These are phyloP conservation scores for Forficula auricularia DNA, from an alignment of 1,140 invertebrate genomes.

Conservation along the genomic window DNA sequence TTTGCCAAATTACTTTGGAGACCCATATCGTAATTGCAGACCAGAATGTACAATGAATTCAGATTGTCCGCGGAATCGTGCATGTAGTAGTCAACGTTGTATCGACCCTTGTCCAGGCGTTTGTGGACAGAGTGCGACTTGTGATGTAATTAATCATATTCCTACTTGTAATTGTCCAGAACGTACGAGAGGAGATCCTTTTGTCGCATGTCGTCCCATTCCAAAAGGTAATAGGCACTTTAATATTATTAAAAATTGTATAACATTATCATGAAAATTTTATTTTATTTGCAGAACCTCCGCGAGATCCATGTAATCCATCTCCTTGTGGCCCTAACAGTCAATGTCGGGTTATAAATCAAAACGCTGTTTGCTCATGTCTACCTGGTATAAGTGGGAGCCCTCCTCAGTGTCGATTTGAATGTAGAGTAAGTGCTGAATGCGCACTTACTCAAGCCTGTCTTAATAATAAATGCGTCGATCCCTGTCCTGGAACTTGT, in stretches of 20 bases:
- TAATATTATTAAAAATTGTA: not conserved
- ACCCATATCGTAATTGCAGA: constrained; percentile 44
- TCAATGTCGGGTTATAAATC: constrained; percentile 26
- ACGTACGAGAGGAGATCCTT: constrained; percentile 60
- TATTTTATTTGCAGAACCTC: constrained; percentile 5
- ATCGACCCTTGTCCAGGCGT: constrained; percentile 58
- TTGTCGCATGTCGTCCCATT: constrained; percentile 39
- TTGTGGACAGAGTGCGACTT: constrained; percentile 52
- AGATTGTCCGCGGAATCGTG: constrained; percentile 54
- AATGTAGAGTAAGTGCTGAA: constrained; percentile 44
- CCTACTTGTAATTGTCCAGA: constrained; percentile 47
- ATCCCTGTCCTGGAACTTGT: constrained; percentile 51
- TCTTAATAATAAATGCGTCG: constrained; percentile 40
- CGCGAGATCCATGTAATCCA: constrained; percentile 29
- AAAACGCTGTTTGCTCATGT: constrained; percentile 45
- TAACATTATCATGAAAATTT: no score
- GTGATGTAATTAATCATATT: constrained; percentile 62
- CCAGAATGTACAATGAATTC: constrained; percentile 71
- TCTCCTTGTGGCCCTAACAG: constrained; percentile 34
- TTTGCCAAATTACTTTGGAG: constrained; percentile 51
- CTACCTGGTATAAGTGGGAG: constrained; percentile 39
- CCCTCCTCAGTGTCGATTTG: constrained; percentile 44
- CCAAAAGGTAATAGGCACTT: not conserved
- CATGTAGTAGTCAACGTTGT: constrained; percentile 57
- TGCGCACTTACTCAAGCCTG: constrained; percentile 43